These are phyloP conservation scores for Stenurella melanura DNA, from an alignment of 2,888 invertebrate genomes.

Conservation along the genomic window DNA sequence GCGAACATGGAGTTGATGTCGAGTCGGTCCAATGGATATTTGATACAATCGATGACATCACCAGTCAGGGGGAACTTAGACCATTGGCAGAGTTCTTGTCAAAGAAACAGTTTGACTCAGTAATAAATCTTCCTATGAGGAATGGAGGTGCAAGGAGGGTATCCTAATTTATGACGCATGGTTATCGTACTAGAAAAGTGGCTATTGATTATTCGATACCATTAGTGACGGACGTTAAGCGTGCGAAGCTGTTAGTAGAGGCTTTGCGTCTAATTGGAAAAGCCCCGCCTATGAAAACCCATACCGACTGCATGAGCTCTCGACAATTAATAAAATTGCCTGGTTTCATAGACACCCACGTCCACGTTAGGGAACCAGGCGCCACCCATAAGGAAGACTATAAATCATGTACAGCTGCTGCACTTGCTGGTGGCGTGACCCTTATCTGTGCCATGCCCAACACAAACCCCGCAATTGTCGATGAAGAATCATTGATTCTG, in stretches of 20 bases:
- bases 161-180: constrained; percentile 95
- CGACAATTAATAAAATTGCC: constrained; percentile 92
- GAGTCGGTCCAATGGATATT: constrained; percentile 98
- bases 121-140: constrained; percentile 98
- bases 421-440: constrained; percentile 83
- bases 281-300: constrained; percentile 91
- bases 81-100: constrained; percentile 95
- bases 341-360: constrained; percentile 98
- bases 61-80: constrained; percentile 85
- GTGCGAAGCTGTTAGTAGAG: constrained; percentile 93
- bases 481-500: constrained; percentile 85
- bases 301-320: constrained; percentile 97
- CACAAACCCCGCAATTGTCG: constrained; percentile 93
- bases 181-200: constrained; percentile 94
- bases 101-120: constrained; percentile 95
- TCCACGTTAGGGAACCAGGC: constrained; percentile 98
- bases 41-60: constrained; percentile 88
- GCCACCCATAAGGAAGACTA: constrained; percentile 98
- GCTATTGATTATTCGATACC: constrained; percentile 99
- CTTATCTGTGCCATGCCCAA: constrained; percentile 99
- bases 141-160: constrained; percentile 93
- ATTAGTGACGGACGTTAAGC: constrained; percentile 98
- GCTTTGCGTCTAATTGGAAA: constrained; percentile 85
- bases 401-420: constrained; percentile 92
- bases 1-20: constrained; percentile 92